Percentiles rank a stretch among this genome's conserved stretches.
Evolutionary conservation across 1,140 invertebrate genomes (phyloP).

Genomic region (Drosophila biarmipes): DNA sequence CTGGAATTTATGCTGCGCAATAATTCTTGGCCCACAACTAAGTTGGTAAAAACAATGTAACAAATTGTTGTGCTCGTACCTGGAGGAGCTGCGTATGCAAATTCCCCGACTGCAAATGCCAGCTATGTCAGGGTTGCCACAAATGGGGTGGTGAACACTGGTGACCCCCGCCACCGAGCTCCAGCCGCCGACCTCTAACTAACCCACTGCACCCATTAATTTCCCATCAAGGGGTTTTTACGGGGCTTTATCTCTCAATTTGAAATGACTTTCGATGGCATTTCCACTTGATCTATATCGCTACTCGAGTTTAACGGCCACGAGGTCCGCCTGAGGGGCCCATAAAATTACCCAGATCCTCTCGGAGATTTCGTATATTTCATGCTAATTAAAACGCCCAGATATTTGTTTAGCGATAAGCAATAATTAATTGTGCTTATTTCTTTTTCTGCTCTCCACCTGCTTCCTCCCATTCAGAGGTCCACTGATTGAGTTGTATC

Average conservation of each 20-base stretch:
- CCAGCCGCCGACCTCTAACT: constrained; percentile 7
- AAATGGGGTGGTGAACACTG: constrained; percentile 16
- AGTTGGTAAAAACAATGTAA: constrained; percentile 67
- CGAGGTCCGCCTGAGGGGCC: constrained; percentile 19
- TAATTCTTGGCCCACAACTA: constrained; percentile 54
- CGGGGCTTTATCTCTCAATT: constrained; percentile 32
- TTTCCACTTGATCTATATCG: constrained; percentile 49
- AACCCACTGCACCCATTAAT: constrained; percentile 26
- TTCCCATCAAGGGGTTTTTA: constrained; percentile 28
- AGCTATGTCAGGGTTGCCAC: constrained; percentile 10
- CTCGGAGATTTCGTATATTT: constrained; percentile 67
- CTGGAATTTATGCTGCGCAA: constrained; percentile 60
- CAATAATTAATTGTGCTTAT: constrained; percentile 76
- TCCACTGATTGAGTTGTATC: constrained; percentile 71
- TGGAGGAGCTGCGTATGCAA: constrained; percentile 36
- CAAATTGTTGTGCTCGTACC: constrained; percentile 56
- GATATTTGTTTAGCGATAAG: constrained; percentile 65
- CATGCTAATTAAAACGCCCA: constrained; percentile 73
- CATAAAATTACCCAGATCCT: constrained; percentile 72
- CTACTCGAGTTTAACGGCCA: constrained; percentile 46
- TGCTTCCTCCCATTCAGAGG: constrained; percentile 13
- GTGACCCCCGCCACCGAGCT: neutral
- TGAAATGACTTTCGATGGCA: constrained; percentile 33
- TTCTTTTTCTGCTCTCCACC: constrained; percentile 36
- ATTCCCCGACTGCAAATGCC: constrained; percentile 23